Conservation (phyloP, 2,888 invertebrate species). For the Nasonia oneida region DNA sequence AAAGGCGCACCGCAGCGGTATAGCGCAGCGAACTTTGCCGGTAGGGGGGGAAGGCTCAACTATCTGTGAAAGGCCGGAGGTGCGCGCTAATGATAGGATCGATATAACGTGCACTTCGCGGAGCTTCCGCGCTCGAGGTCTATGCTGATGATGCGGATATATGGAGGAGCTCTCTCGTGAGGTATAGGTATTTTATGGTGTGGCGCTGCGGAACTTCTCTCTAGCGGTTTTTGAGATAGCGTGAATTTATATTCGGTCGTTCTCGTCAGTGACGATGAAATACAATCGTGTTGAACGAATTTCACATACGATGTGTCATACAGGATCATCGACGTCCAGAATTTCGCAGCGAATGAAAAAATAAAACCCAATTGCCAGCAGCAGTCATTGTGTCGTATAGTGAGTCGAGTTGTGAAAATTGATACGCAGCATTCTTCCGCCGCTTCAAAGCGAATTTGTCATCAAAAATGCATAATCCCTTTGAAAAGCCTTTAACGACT, state of each 20-base stretch:
- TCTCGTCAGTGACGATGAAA: no score
- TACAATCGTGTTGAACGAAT: no score
- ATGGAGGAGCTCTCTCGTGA: background rate
- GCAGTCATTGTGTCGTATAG: background rate
- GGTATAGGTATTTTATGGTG: background rate
- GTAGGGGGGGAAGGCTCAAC: background rate
- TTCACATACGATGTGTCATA: no score
- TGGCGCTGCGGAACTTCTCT: background rate
- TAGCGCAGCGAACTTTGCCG: background rate
- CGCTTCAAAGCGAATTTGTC: background rate
- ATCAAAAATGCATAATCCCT: slow-evolving; percentile 5
- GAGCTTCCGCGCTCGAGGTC: slow-evolving; percentile 7
- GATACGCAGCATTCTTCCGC: background rate
- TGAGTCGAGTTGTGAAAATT: background rate
- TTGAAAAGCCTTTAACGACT: slow-evolving; percentile 12
- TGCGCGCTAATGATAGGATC: slow-evolving; percentile 40
- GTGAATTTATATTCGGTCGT: no score
- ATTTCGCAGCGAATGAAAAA: background rate
- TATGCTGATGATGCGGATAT: slow-evolving; percentile 1
- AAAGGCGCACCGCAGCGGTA: slow-evolving; percentile 18
- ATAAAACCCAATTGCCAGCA: background rate
- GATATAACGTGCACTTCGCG: slow-evolving; percentile 35
- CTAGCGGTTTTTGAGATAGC: background rate
- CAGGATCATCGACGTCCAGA: no score
- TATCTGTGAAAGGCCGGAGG: slow-evolving; percentile 18